phyloP scores from a whole-genome alignment of 2,797 vertebrate species.

The Geotrypetes seraphini region DNA sequence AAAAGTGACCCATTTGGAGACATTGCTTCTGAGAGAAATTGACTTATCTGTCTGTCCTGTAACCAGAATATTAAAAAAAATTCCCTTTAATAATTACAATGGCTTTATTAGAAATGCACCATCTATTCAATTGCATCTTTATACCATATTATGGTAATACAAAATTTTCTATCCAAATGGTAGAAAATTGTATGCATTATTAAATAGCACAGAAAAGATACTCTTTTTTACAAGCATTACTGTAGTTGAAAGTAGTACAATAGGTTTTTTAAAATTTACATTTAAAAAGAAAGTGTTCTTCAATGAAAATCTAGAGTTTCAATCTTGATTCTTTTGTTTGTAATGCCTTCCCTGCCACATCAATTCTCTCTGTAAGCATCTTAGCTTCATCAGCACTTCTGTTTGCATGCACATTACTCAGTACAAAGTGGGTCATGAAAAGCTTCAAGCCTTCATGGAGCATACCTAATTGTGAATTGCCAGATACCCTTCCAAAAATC shows the following conservation, averaged over 20 bases:
- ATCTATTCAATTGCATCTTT: conserved; percentile 16
- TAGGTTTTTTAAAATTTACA: too few species aligned
- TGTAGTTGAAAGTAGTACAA: conserved; percentile 1
- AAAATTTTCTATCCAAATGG: not conserved
- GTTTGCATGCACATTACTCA: conserved; percentile 56
- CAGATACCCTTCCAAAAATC: conserved; percentile 68
- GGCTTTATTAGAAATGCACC: conserved; percentile 6
- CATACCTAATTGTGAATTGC: conserved; percentile 74
- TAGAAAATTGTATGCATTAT: not conserved
- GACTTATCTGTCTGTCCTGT: too few species aligned
- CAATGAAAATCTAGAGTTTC: conserved; percentile 52
- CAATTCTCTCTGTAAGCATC: conserved; percentile 57
- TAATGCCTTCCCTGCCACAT: conserved; percentile 69
- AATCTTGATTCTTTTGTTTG: conserved; percentile 70
- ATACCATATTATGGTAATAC: not conserved
- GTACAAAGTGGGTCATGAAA: conserved; percentile 88
- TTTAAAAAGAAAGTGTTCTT: too few species aligned
- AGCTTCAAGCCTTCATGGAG: conserved; percentile 88
- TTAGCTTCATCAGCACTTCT: conserved; percentile 49
- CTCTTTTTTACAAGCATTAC: not conserved
- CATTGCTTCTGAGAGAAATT: too few species aligned
- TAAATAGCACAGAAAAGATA: not conserved
- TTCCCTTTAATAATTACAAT: too few species aligned
- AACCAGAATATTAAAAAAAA: too few species aligned
- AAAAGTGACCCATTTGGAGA: too few species aligned